Evolutionary conservation across 2,113 vertebrate genomes (phyloP), one percentile per base, ranked within the genome.

Genomic region (Tragelaphus imberbis): DNA sequence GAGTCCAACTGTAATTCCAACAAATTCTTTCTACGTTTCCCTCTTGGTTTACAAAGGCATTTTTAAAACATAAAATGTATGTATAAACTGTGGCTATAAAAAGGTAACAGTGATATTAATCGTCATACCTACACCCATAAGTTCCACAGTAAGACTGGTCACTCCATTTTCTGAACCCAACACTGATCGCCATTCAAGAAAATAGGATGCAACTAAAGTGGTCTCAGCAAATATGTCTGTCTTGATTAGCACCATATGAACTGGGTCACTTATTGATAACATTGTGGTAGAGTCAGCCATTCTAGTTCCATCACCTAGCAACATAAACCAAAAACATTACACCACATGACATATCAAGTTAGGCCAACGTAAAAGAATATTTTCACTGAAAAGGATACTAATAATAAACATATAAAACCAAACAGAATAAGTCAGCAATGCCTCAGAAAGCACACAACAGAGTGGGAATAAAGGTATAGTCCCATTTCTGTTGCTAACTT

Each of bases 61-160:
- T 86, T 14, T 27, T 82, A 58, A 23, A 33, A 93, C 3, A 40
- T 36, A 89, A 89, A 94, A 55, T 21, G 4, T 25, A 91, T 63
- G 91, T 75, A 19, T 2, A 98, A 96, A 68, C 9, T 95, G 8
- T 91, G 55, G 55, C 16, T 96, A 93, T 40, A 95, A 94, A 53
- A 58, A 82, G 51, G 16, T 17, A 56, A 28, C 0, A 55, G 17
- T 92, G 77, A 82, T 71, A 86, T 92, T 84, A 94, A 82, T 91
- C 99, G 49, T 90, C 99, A 99, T 98, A 99, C 99, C 99, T 95
- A 99, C 99, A 98, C 99, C 99, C 98, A 99, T 99, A 95, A 99
- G 99, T 87, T 99, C 99, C 94, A 99, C 99, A 96, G 99, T 99
- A 87, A 99, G 87, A 61, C 97, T 99, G 63, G 98, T 99, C 97